Evolutionary conservation across 1,140 invertebrate species (phyloP), one percentile per base, ranked within the genome.

Genomic region (Conopomorpha cramerella): DNA sequence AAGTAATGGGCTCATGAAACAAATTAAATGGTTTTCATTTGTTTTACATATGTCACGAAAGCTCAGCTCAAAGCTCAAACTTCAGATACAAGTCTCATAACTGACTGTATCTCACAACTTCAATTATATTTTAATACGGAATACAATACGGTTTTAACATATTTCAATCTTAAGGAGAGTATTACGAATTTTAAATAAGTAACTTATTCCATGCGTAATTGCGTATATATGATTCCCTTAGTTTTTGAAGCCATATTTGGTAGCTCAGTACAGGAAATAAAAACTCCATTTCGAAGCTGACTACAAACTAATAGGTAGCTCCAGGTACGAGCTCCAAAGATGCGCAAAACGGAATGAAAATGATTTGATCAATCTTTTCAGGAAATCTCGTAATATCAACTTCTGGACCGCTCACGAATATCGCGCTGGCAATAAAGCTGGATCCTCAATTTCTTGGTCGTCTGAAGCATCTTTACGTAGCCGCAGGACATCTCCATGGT

Each of bases 381-480:
- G 67, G 51, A 28, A 35, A 65, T 10, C 38, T 72, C 4, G 43
- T 45, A 0, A 14, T 72, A 27, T 41, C 57, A 1, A 41, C 56
- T 6, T 38, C 68, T 3, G 67, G 62, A 12, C 11, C 64, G 1
- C 30, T 65, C n/a, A 72, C 64, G 7, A 72, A 72, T 27, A 51
- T 72, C 3, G 67, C 62, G 1, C 12, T 72, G 16, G 67, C 67
- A 0, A 43, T 56, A 0, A 48, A 45, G 40, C 8, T 68, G 1
- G 67, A 72, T 18, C 52, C 57, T 3, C 16, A 34, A 0, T 65
- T 72, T 30, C 30, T 63, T 8, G 34, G 39, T 1, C 39, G 62
- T 41, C 39, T 72, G 0, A 38, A 46, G 1, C 60, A 65, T 0
- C 14, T 72, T 2, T 68, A 65, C 34, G 35, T 72, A 8, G 67